Conservation (phyloP, 2,888 invertebrate species). For the Drosophila histrio region DNA sequence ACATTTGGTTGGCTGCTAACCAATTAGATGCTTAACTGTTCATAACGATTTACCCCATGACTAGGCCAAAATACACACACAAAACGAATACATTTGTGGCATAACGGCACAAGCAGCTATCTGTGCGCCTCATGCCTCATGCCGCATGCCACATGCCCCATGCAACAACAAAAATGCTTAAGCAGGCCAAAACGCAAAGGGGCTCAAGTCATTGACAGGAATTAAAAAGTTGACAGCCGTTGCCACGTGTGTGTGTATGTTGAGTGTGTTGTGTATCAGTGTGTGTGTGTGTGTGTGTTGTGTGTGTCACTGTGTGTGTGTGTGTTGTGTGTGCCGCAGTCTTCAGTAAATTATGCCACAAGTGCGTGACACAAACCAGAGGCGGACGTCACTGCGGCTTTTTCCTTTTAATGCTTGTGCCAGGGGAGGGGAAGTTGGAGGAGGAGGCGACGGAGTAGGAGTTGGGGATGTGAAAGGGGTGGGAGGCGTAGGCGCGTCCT, state of each 20-base stretch:
- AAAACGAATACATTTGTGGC: slow-evolving; percentile 17
- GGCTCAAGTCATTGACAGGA: slow-evolving; percentile 74
- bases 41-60: slow-evolving; percentile 38
- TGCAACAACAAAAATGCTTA: slow-evolving; percentile 14
- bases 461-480: neutral
- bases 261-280: neutral
- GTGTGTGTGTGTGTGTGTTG: slow-evolving; percentile 9
- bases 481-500: slow-evolving; percentile 21
- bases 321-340: slow-evolving; percentile 44
- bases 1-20: slow-evolving; percentile 5
- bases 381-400: slow-evolving; percentile 42
- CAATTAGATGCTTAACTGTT: slow-evolving; percentile 33
- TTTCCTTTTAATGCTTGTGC: slow-evolving; percentile 6
- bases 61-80: slow-evolving; percentile 22
- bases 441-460: neutral
- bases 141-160: slow-evolving; percentile 5
- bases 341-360: slow-evolving; percentile 74
- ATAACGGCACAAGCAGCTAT: slow-evolving; percentile 3
- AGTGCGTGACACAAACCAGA: slow-evolving; percentile 72
- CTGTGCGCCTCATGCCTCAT: neutral
- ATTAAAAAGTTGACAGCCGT: slow-evolving; percentile 74
- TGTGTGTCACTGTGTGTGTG: slow-evolving; percentile 7
- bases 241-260: slow-evolving; percentile 16
- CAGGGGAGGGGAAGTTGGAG: neutral
- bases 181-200: slow-evolving; percentile 37